Conservation (phyloP, 1,140 invertebrate genomes). For the Zaprionus inermis region DNA sequence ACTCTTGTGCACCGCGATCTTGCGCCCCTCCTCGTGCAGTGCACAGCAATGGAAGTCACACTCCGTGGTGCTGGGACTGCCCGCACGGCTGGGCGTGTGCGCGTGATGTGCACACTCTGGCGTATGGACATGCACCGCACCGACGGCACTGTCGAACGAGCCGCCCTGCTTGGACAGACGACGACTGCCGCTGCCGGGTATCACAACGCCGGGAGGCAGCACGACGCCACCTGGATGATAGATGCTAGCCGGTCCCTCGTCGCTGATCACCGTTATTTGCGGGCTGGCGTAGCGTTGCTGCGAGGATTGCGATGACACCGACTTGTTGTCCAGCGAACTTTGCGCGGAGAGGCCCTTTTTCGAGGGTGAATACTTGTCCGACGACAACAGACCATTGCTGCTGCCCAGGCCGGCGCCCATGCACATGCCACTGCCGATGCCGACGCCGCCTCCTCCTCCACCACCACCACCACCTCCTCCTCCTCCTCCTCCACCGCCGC, state of each 20-base stretch:
- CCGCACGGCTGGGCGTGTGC: slow-evolving; percentile 86
- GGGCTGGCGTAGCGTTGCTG: slow-evolving; percentile 88
- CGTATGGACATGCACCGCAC: slow-evolving; percentile 92
- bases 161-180: slow-evolving; percentile 88
- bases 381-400: slow-evolving; percentile 88
- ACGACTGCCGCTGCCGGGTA: slow-evolving; percentile 84
- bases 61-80: slow-evolving; percentile 87
- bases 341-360: slow-evolving; percentile 86
- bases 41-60: slow-evolving; percentile 98
- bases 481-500: slow-evolving; percentile 86
- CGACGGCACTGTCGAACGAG: slow-evolving; percentile 88
- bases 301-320: slow-evolving; percentile 85
- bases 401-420: slow-evolving; percentile 87
- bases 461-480: slow-evolving; percentile 85
- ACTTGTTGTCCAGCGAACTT: slow-evolving; percentile 90
- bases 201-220: slow-evolving; percentile 79
- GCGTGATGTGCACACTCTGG: slow-evolving; percentile 92
- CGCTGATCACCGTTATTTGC: slow-evolving; percentile 95
- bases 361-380: slow-evolving; percentile 88
- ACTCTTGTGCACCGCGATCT: slow-evolving; percentile 95
- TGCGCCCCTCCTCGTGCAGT: slow-evolving; percentile 94
- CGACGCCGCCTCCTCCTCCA: slow-evolving; percentile 70
- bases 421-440: slow-evolving; percentile 84
- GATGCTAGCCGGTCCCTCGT: slow-evolving; percentile 88
- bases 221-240: slow-evolving; percentile 83